A percentile compares a stretch with the other conserved stretches of the same genome.
phyloP scores from a whole-genome alignment of 1,140 invertebrate genomes.

The Hypsibius dujardini region DNA sequence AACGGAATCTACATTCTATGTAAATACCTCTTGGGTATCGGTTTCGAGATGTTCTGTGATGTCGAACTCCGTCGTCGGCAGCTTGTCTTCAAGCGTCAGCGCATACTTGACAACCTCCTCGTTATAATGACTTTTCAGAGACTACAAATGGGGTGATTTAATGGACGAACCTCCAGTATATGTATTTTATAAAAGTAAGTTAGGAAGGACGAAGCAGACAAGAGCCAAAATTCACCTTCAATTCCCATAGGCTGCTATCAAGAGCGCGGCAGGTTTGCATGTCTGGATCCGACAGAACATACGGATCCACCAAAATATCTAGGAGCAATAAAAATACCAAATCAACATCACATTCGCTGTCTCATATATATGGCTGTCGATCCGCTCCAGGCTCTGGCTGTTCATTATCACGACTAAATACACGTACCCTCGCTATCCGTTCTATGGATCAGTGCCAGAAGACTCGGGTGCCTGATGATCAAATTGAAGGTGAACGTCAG shows the following conservation, averaged over 20 bases:
- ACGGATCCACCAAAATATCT: slow-evolving; percentile 48
- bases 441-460: slow-evolving; percentile 53
- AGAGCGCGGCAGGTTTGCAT: slow-evolving; percentile 56
- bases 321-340: slow-evolving; percentile 37
- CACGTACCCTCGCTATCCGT: not conserved
- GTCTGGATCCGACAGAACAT: slow-evolving; percentile 56
- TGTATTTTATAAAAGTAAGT: slow-evolving; percentile 8
- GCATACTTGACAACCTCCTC: slow-evolving; percentile 49
- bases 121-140: slow-evolving; percentile 53
- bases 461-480: slow-evolving; percentile 61
- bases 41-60: slow-evolving; percentile 42
- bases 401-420: not conserved
- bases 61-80: slow-evolving; percentile 49
- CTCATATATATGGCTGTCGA: not conserved
- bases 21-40: not conserved
- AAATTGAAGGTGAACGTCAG: slow-evolving; percentile 69
- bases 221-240: slow-evolving; percentile 35
- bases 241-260: slow-evolving; percentile 77
- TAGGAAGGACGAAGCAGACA: slow-evolving; percentile 14
- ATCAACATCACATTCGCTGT: slow-evolving; percentile 17
- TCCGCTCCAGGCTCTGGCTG: not conserved
- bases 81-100: slow-evolving; percentile 45
- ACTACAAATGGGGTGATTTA: slow-evolving; percentile 26
- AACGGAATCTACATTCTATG: not conserved
- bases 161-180: not conserved